Evolutionary conservation across 30 jellyfish, hydroid and myxozoan species (phyloP).

Genomic region (Cassiopea andromeda): DNA sequence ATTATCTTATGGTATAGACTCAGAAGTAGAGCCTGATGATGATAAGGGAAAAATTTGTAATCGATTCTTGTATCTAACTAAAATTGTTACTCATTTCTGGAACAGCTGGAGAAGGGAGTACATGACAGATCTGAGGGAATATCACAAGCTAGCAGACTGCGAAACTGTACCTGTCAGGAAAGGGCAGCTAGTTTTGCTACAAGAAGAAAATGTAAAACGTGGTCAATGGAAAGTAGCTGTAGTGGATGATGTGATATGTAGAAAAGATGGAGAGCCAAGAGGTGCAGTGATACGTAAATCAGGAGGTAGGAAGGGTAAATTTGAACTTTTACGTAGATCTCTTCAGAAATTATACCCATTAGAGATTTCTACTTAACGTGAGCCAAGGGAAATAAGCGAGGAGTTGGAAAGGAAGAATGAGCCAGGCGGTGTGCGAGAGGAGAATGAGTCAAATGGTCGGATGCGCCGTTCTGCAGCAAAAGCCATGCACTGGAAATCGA

Average conservation of each 20-base stretch:
- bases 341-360: conserved; percentile 10
- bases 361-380: neutral
- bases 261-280: conserved; percentile 37
- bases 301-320: conserved; percentile 7
- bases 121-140: conserved; percentile 51
- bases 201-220: conserved; percentile 39
- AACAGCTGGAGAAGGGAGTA: conserved; percentile 54
- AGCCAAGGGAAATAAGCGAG: conserved; percentile 10
- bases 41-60: neutral
- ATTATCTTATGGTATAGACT: conserved; percentile 21
- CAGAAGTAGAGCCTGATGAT: neutral
- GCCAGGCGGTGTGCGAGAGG: conserved; percentile 1
- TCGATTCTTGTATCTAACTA: conserved; percentile 30
- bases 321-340: conserved; percentile 15
- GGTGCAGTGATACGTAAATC: conserved; percentile 42
- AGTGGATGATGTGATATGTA: conserved; percentile 13
- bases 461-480: conserved; percentile 56
- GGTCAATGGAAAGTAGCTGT: conserved; percentile 35
- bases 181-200: conserved; percentile 45
- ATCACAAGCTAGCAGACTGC: neutral
- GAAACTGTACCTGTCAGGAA: neutral
- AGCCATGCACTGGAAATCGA: conserved; percentile 59
- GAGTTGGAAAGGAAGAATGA: neutral
- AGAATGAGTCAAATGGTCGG: conserved; percentile 22
- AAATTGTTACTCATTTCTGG: conserved; percentile 27